Conservation (phyloP, 2,113 vertebrate species). For the Leuciscus idus region DNA sequence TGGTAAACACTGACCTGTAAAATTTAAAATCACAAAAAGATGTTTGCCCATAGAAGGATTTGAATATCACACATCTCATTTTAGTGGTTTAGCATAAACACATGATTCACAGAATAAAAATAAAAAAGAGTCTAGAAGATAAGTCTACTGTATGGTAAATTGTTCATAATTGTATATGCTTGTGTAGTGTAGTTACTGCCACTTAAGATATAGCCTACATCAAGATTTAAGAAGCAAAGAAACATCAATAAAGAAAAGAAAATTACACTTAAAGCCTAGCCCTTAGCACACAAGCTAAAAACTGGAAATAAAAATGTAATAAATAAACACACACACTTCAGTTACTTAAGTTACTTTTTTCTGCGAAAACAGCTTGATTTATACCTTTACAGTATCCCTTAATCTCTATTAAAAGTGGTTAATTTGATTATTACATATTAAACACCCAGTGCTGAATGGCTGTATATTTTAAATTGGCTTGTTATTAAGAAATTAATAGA, state of each 20-base stretch:
- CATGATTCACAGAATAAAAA: background rate
- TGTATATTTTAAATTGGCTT: background rate
- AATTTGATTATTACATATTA: background rate
- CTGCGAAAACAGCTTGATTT: background rate
- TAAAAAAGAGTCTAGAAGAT: background rate
- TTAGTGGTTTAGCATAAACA: background rate
- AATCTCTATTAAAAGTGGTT: background rate
- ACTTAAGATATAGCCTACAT: background rate
- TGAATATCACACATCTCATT: background rate
- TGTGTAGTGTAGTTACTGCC: background rate
- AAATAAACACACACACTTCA: background rate
- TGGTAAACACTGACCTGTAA: background rate
- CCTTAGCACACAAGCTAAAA: background rate
- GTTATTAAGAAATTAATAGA: conserved; percentile 31
- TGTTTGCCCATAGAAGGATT: background rate
- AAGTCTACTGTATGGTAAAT: background rate
- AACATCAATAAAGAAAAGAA: background rate
- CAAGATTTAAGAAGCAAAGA: background rate
- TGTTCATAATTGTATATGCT: background rate
- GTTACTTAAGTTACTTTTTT: background rate
- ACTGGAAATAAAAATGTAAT: too few species aligned
- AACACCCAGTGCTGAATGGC: background rate
- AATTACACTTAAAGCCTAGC: background rate
- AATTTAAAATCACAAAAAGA: background rate
- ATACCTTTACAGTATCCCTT: too few species aligned